phyloP scores from a whole-genome alignment of 2,888 invertebrate species.

The Ariolimax columbianus region DNA sequence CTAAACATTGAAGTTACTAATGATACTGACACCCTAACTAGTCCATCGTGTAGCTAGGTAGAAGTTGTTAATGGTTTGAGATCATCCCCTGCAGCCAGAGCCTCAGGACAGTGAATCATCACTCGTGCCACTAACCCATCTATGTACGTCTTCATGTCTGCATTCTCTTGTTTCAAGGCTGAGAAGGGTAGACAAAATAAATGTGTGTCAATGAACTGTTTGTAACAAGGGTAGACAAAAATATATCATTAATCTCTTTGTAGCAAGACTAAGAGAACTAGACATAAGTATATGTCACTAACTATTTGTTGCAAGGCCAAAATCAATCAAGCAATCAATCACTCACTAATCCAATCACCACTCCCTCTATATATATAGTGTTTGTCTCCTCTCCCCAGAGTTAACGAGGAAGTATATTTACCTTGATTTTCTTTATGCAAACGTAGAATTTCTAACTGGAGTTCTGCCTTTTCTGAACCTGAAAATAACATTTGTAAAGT shows the following conservation, averaged over 20 bases:
- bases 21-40: too few species aligned
- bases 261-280: too few species aligned
- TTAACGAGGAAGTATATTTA: too few species aligned
- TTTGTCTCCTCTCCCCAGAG: too few species aligned
- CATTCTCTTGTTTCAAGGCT: constrained; percentile 72
- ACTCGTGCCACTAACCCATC: constrained; percentile 74
- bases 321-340: too few species aligned
- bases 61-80: constrained; percentile 44
- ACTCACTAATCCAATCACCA: too few species aligned
- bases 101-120: constrained; percentile 75
- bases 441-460: constrained; percentile 61
- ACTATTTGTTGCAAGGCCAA: too few species aligned
- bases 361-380: too few species aligned
- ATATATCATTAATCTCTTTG: too few species aligned
- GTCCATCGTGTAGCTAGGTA: too few species aligned
- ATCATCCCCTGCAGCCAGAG: constrained; percentile 61
- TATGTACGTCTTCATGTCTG: constrained; percentile 75
- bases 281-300: too few species aligned
- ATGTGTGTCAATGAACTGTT: not conserved
- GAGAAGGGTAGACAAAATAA: not conserved
- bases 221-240: not conserved
- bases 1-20: too few species aligned
- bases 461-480: constrained; percentile 65
- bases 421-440: constrained; percentile 69
- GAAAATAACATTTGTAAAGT: not conserved